Evolutionary conservation across 2,797 vertebrate species (phyloP).

Genomic region (Enteromius argenteus): DNA sequence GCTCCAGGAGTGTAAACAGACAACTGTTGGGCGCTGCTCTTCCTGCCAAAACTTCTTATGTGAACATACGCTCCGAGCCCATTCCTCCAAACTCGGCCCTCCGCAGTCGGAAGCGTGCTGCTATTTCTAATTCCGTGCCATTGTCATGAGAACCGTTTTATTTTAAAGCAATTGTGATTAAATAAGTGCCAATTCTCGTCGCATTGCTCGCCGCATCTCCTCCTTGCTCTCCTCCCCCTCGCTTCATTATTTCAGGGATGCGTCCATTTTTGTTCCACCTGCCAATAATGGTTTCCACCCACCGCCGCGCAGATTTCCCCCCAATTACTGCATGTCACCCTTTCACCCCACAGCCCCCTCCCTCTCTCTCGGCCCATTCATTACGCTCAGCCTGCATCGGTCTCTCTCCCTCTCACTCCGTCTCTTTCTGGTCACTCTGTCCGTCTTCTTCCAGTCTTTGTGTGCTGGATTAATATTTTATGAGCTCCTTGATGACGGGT

Average conservation of each 20-base stretch:
- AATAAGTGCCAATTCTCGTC: conserved; percentile 52
- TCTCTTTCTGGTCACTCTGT: conserved; percentile 40
- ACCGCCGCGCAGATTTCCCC: conserved; percentile 67
- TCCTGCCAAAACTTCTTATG: conserved; percentile 50
- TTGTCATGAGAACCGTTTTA: conserved; percentile 49
- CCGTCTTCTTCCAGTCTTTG: conserved; percentile 58
- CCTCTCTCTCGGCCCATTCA: conserved; percentile 62
- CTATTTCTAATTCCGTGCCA: conserved; percentile 50
- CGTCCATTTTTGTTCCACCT: conserved; percentile 63
- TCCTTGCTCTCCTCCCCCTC: conserved; percentile 35
- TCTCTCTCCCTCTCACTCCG: conserved; percentile 55
- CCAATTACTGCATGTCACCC: conserved; percentile 76
- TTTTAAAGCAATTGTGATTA: conserved; percentile 57
- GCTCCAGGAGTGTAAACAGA: conserved; percentile 57
- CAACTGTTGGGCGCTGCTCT: conserved; percentile 51
- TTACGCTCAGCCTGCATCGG: conserved; percentile 54
- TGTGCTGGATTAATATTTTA: conserved; percentile 75
- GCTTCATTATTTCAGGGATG: conserved; percentile 61
- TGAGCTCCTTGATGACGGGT: conserved; percentile 75
- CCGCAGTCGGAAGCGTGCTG: conserved; percentile 24
- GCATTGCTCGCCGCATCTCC: conserved; percentile 20
- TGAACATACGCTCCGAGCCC: conserved; percentile 52
- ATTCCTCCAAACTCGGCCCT: conserved; percentile 41
- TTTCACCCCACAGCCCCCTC: conserved; percentile 63
- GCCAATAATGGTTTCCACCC: conserved; percentile 66